These are phyloP conservation scores for Perizoma flavofasciatum DNA, from an alignment of 2,888 invertebrate species.

Conservation along the genomic window DNA sequence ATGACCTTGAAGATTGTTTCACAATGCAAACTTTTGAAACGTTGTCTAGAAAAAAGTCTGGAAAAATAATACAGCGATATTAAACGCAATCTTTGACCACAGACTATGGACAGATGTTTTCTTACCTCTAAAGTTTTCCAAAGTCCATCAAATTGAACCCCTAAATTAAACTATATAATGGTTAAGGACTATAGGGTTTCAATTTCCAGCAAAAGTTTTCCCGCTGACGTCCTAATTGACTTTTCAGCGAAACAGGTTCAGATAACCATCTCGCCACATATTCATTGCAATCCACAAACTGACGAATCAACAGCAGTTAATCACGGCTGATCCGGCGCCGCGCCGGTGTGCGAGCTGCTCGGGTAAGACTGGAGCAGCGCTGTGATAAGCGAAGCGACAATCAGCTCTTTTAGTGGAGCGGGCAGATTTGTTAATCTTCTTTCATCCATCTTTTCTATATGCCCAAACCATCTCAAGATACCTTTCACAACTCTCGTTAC, in stretches of 20 bases:
- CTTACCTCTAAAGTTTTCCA: no score
- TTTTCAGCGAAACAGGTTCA: slow-evolving; percentile 17
- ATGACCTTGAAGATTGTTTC: slow-evolving; percentile 2
- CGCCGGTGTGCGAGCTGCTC: slow-evolving; percentile 3
- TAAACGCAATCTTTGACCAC: no score
- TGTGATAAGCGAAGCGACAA: slow-evolving; percentile 3
- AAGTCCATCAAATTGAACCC: no score
- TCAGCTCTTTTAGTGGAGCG: not conserved
- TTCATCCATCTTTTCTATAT: no score
- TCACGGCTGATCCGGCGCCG: slow-evolving; percentile 4
- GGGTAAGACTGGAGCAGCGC: not conserved
- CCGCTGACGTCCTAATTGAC: slow-evolving; percentile 12
- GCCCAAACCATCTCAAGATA: no score
- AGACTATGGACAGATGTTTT: not conserved
- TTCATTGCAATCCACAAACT: slow-evolving; percentile 19
- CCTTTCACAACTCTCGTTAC: no score
- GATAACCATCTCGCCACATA: slow-evolving; percentile 19
- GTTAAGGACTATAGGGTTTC: not conserved
- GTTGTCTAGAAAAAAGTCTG: no score
- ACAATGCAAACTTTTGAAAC: no score
- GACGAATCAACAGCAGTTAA: slow-evolving; percentile 26
- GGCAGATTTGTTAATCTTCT: no score
- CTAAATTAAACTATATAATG: no score
- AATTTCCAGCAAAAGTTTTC: not conserved
- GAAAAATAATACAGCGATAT: no score